Evolutionary conservation across 2,888 invertebrate species (phyloP).

Genomic region (Chrysina gloriosa): DNA sequence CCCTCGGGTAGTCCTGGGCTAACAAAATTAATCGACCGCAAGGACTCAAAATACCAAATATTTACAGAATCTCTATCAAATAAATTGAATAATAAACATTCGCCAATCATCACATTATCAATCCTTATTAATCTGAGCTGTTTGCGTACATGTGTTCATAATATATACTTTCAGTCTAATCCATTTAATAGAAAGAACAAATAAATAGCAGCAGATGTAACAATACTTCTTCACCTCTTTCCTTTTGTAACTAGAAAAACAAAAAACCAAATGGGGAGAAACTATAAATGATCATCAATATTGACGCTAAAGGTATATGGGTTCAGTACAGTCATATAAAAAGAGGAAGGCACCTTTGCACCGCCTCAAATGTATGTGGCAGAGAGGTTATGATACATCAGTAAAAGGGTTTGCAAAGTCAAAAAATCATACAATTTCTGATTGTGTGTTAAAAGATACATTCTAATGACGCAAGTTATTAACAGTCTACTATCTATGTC

Average conservation of each 20-base stretch:
- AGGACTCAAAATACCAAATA: slow-evolving; percentile 58
- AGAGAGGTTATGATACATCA: slow-evolving; percentile 63
- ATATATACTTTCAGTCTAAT: slow-evolving; percentile 44
- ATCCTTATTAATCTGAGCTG: slow-evolving; percentile 35
- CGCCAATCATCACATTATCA: slow-evolving; percentile 29
- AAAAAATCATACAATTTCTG: slow-evolving; percentile 4
- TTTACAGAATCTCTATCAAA: slow-evolving; percentile 45
- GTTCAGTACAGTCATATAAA: slow-evolving; percentile 61
- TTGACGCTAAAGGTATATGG: slow-evolving; percentile 42
- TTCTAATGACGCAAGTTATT: slow-evolving; percentile 19
- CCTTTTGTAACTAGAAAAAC: slow-evolving; percentile 34
- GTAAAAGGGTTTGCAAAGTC: too few relatives aligned
- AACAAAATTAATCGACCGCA: slow-evolving; percentile 65
- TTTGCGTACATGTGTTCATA: slow-evolving; percentile 30
- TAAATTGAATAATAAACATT: slow-evolving; percentile 42
- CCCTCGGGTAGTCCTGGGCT: slow-evolving; percentile 66
- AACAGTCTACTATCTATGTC: slow-evolving; percentile 29
- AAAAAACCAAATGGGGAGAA: slow-evolving; percentile 45
- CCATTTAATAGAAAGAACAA: slow-evolving; percentile 38
- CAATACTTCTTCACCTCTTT: slow-evolving; percentile 46
- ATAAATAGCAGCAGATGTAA: slow-evolving; percentile 39
- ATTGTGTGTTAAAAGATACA: slow-evolving; percentile 43
- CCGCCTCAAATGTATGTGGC: slow-evolving; percentile 59
- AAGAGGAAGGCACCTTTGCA: slow-evolving; percentile 64
- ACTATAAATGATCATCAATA: slow-evolving; percentile 40